Conservation (phyloP, 2,113 vertebrate species). For the Sardina pilchardus region DNA sequence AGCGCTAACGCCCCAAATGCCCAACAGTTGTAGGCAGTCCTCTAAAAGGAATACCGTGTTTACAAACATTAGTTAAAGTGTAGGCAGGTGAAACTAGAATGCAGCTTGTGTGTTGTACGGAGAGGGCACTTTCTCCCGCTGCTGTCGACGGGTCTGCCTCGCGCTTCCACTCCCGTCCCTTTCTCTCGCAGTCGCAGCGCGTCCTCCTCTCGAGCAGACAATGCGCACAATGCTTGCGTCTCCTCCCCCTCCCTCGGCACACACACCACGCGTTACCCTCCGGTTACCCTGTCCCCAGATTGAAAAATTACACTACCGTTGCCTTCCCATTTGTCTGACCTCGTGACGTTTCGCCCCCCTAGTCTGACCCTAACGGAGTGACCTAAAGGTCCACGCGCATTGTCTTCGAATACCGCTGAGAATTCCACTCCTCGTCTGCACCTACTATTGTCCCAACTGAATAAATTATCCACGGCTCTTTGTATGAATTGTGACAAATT, state of each 20-base stretch:
- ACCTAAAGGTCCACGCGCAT: not conserved
- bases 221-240: not conserved
- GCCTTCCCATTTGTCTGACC: constrained; percentile 28
- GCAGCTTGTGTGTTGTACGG: not conserved
- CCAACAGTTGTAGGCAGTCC: not conserved
- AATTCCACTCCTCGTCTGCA: not conserved
- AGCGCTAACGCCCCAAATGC: not conserved
- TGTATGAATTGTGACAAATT: not conserved
- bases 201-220: not conserved
- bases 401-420: constrained; percentile 16
- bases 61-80: not conserved
- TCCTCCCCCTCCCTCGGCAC: constrained; percentile 20
- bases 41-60: not conserved
- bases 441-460: not conserved
- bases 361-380: not conserved
- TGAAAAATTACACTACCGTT: constrained; percentile 38
- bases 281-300: not conserved
- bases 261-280: not conserved
- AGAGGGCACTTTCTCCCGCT: not conserved
- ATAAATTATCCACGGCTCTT: not conserved
- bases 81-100: not conserved
- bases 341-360: not conserved
- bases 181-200: not conserved
- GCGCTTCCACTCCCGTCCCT: not conserved
- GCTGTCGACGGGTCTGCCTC: not conserved